Evolutionary conservation across 2,797 vertebrate species (phyloP).

Genomic region (Knipowitschia caucasica): DNA sequence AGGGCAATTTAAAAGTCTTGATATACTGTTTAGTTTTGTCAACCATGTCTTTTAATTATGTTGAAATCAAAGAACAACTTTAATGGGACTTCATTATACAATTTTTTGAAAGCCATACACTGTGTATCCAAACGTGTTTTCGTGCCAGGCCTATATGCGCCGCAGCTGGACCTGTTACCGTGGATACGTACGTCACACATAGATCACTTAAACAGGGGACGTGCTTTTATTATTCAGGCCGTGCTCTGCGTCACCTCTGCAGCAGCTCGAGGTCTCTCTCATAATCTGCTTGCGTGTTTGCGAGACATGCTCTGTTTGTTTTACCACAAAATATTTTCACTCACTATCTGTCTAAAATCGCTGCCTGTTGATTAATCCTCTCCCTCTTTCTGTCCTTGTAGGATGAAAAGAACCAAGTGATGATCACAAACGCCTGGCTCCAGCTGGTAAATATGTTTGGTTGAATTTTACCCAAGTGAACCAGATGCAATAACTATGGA

Average conservation of each 20-base stretch:
- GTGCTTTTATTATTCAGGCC: constrained; percentile 30
- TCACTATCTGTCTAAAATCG: constrained; percentile 20
- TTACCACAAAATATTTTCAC: constrained; percentile 22
- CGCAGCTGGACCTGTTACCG: too few species aligned
- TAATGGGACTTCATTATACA: too few species aligned
- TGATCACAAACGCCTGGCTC: constrained; percentile 90
- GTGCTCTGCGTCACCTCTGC: constrained; percentile 14
- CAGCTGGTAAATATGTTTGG: constrained; percentile 76
- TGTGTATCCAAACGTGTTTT: too few species aligned
- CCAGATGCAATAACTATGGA: too few species aligned
- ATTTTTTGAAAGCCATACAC: too few species aligned
- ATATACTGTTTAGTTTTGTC: too few species aligned
- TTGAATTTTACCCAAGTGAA: background rate
- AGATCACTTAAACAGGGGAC: background rate
- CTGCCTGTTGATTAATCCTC: constrained; percentile 27
- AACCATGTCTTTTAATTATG: too few species aligned
- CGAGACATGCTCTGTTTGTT: constrained; percentile 20
- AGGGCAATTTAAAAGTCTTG: too few species aligned
- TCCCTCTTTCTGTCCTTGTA: constrained; percentile 42
- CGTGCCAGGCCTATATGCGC: too few species aligned
- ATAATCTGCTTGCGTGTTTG: constrained; percentile 40
- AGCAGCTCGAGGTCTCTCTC: constrained; percentile 31
- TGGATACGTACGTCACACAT: background rate
- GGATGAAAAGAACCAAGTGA: constrained; percentile 92
- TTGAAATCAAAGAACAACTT: too few species aligned